Percentiles rank a stretch among this genome's conserved stretches.
These are phyloP conservation scores for Chouioia cunea DNA, from an alignment of 2,888 invertebrate genomes.

Conservation along the genomic window DNA sequence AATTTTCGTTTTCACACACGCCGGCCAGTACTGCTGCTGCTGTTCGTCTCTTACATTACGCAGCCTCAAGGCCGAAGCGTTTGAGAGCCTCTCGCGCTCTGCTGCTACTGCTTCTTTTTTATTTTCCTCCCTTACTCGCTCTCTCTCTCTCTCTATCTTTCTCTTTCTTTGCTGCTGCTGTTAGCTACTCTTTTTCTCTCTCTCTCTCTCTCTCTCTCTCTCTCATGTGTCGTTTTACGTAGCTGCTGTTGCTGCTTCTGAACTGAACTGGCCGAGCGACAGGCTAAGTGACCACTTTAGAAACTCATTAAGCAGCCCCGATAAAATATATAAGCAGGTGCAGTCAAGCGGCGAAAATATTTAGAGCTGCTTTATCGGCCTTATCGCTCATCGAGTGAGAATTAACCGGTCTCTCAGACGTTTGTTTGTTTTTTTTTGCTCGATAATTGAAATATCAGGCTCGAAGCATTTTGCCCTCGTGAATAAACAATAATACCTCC, in stretches of 20 bases:
- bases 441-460: constrained; percentile 4
- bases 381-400: constrained; percentile 33
- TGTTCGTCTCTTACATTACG: constrained; percentile 2
- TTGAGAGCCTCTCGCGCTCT: constrained; percentile 44
- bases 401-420: constrained; percentile 26
- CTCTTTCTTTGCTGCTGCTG: constrained; percentile 31
- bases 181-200: constrained; percentile 15
- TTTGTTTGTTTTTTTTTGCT: constrained; percentile 34
- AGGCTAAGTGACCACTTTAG: constrained; percentile 49
- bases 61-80: constrained; percentile 48
- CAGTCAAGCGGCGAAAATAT: constrained; percentile 8
- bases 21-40: background rate
- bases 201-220: constrained; percentile 12
- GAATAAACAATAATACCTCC: too few relatives aligned
- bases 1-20: constrained; percentile 47
- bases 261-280: constrained; percentile 38
- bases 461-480: too few relatives aligned
- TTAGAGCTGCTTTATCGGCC: constrained; percentile 31
- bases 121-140: constrained; percentile 16
- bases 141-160: constrained; percentile 25
- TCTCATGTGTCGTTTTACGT: constrained; percentile 43
- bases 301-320: constrained; percentile 48
- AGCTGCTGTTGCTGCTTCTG: constrained; percentile 15
- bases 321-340: constrained; percentile 46
- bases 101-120: constrained; percentile 1